Evolutionary conservation across 2,113 vertebrate species (phyloP).

Genomic region (Myiagra hebetior): DNA sequence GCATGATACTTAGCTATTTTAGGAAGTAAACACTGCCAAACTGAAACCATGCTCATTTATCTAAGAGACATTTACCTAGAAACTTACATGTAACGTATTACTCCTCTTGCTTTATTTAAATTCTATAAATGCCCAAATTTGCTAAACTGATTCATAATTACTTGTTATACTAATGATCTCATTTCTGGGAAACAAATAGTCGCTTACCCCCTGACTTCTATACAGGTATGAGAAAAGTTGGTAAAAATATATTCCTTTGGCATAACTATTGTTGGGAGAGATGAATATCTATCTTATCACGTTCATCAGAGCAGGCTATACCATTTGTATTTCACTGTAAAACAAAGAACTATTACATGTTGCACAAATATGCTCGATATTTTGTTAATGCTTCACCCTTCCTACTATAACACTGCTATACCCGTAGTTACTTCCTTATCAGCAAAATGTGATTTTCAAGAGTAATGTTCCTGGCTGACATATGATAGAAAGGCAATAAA

Average conservation of each 20-base stretch:
- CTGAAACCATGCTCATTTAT: neutral
- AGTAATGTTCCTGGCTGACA: slow-evolving; percentile 69
- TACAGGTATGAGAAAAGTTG: neutral
- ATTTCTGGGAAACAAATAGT: neutral
- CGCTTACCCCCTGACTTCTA: neutral
- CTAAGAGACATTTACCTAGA: neutral
- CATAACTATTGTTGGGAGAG: neutral
- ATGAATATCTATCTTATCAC: neutral
- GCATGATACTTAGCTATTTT: neutral
- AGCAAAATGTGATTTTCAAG: slow-evolving; percentile 60
- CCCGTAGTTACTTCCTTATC: slow-evolving; percentile 62
- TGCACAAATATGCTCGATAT: slow-evolving; percentile 28
- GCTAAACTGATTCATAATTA: neutral
- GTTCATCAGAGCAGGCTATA: neutral
- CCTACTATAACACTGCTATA: slow-evolving; percentile 38
- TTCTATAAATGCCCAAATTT: neutral
- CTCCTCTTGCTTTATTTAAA: neutral
- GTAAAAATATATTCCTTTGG: neutral
- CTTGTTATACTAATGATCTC: neutral
- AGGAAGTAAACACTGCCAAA: neutral
- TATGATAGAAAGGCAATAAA: slow-evolving; percentile 73
- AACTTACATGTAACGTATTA: neutral
- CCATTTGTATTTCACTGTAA: slow-evolving; percentile 32
- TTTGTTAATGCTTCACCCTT: slow-evolving; percentile 60
- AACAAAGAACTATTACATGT: slow-evolving; percentile 46